A percentile compares a stretch with the other conserved stretches of the same genome.
Evolutionary conservation across 1,140 invertebrate species (phyloP).

Genomic region (Drosophila tropicalis): DNA sequence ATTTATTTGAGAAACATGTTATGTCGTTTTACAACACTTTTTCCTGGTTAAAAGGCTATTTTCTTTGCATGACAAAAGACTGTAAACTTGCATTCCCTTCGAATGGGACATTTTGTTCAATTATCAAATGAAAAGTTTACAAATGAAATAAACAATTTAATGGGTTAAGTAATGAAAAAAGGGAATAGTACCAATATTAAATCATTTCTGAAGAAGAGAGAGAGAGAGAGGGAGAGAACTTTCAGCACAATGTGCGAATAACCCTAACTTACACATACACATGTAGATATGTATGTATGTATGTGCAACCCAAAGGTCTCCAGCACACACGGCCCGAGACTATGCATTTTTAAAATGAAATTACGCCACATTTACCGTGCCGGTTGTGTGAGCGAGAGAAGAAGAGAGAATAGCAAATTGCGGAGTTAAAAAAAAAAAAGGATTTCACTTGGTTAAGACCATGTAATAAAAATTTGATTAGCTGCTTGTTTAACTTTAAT

Average conservation of each 20-base stretch:
- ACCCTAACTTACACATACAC: slow-evolving; percentile 4
- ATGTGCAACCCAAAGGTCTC: neutral
- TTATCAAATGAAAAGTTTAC: no score
- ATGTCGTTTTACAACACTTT: no score
- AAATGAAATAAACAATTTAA: no score
- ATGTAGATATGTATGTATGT: neutral
- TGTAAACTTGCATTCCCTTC: no score
- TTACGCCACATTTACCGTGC: slow-evolving; percentile 60
- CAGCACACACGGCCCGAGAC: slow-evolving; percentile 23
- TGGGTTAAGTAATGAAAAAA: no score
- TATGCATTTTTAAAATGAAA: slow-evolving; percentile 78
- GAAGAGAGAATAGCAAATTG: neutral
- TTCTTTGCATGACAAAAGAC: no score
- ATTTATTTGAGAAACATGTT: no score
- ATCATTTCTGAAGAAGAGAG: no score
- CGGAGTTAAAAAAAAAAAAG: slow-evolving; percentile 8
- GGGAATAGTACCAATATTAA: no score
- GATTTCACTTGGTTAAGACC: slow-evolving; percentile 42
- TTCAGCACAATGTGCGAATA: neutral
- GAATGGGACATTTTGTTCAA: no score
- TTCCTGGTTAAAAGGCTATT: no score
- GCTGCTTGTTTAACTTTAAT: slow-evolving; percentile 81
- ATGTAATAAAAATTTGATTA: slow-evolving; percentile 79
- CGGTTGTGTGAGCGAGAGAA: neutral
- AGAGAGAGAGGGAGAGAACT: no score